Conservation (phyloP, 2,888 invertebrate genomes). For the Thecophora atra region DNA sequence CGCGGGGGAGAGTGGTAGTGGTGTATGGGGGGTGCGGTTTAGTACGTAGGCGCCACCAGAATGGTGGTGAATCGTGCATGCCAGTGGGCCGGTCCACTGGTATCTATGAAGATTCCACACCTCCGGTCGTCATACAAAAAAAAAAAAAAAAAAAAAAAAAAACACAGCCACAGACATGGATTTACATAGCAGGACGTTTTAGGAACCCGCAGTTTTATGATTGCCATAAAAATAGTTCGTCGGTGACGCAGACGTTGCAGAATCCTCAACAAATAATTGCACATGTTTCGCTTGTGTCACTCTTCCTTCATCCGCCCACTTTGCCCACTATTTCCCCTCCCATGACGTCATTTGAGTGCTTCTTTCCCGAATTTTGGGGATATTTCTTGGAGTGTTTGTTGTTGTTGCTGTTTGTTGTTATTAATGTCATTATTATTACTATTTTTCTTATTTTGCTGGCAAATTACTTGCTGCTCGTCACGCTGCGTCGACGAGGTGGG, state of each 20-base stretch:
- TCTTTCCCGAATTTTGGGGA: too few species aligned
- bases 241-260: not conserved
- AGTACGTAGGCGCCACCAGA: too few species aligned
- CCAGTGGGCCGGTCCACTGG: too few species aligned
- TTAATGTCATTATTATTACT: conserved; percentile 11
- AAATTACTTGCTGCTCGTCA: conserved; percentile 24
- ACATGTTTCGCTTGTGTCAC: not conserved
- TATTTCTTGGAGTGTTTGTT: conserved; percentile 9
- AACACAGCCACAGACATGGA: not conserved
- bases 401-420: conserved; percentile 1
- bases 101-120: too few species aligned
- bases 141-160: too few species aligned
- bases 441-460: conserved; percentile 27
- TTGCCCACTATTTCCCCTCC: not conserved
- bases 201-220: conserved; percentile 28
- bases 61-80: too few species aligned
- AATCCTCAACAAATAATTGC: conserved; percentile 11
- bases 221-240: conserved; percentile 31
- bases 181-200: conserved; percentile 8
- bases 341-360: not conserved
- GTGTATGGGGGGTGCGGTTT: too few species aligned
- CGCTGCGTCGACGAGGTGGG: too few species aligned
- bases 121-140: too few species aligned
- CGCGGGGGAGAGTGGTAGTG: too few species aligned
- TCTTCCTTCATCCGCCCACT: not conserved